These are phyloP conservation scores for Pogonocichla stellata DNA, from an alignment of 2,113 vertebrate species.

Conservation along the genomic window DNA sequence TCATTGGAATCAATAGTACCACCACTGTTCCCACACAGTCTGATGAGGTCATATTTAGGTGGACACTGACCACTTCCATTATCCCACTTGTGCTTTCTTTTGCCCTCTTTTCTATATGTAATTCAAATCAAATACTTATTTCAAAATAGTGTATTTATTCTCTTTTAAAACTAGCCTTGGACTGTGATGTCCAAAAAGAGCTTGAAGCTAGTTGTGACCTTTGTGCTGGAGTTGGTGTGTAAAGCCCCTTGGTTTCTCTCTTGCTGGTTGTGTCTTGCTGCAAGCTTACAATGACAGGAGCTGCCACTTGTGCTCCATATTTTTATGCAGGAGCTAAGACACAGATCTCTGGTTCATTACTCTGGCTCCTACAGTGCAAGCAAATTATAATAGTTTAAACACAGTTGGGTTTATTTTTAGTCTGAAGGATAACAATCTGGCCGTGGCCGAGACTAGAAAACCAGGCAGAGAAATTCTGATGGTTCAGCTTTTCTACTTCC, in stretches of 20 bases:
- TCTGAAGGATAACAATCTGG: not conserved
- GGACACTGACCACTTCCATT: not conserved
- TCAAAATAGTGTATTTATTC: not conserved
- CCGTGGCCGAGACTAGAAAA: not conserved
- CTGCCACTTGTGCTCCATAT: not conserved
- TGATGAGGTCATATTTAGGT: not conserved
- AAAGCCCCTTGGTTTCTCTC: not conserved
- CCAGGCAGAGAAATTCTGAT: not conserved
- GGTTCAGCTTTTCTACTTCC: not conserved
- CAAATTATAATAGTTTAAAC: slow-evolving; percentile 18
- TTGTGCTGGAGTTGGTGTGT: not conserved
- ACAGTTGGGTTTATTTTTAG: not conserved
- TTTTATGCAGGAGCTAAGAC: not conserved
- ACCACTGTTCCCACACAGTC: not conserved
- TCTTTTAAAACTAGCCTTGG: not conserved
- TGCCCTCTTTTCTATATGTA: not conserved
- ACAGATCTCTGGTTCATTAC: not conserved
- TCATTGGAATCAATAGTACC: not conserved
- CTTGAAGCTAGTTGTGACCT: not conserved
- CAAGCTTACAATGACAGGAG: not conserved
- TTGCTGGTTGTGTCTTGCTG: not conserved
- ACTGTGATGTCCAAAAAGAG: not conserved
- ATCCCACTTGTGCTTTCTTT: not conserved
- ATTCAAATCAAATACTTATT: not conserved
- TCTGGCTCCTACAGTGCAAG: not conserved